phyloP scores from a whole-genome alignment of 2,888 invertebrate genomes.

The Chrysodeixis includens region DNA sequence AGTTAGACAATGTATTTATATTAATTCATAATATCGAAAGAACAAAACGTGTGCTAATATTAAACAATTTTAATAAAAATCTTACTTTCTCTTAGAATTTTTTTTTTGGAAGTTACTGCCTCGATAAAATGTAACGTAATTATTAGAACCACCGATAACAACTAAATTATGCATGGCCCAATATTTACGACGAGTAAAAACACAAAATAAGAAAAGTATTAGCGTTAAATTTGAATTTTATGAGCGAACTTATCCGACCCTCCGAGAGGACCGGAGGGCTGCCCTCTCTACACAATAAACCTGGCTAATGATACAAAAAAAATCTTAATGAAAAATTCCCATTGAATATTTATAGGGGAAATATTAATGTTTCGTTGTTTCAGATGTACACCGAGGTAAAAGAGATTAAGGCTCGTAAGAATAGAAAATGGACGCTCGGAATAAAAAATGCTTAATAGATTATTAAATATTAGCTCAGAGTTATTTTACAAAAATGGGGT shows the following conservation, averaged over 20 bases:
- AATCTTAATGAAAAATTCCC: conserved; percentile 61
- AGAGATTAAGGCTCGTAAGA: conserved; percentile 48
- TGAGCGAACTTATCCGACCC: conserved; percentile 67
- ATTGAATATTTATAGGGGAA: conserved; percentile 64
- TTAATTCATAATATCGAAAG: too few species aligned
- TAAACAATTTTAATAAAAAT: background rate
- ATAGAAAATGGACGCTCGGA: conserved; percentile 42
- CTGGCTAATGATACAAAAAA: conserved; percentile 75
- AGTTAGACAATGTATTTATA: too few species aligned
- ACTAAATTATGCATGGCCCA: conserved; percentile 56
- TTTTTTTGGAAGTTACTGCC: background rate
- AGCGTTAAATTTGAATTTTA: conserved; percentile 74
- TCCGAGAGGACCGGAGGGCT: conserved; percentile 45
- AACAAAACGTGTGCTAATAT: too few species aligned
- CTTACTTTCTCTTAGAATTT: background rate
- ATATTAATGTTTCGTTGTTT: conserved; percentile 50
- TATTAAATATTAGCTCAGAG: conserved; percentile 38
- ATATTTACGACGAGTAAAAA: conserved; percentile 55
- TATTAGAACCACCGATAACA: conserved; percentile 27
- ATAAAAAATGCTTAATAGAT: conserved; percentile 38
- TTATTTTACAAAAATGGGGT: conserved; percentile 23
- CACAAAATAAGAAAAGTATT: conserved; percentile 64
- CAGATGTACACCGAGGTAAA: conserved; percentile 54
- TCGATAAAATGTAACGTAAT: conserved; percentile 25
- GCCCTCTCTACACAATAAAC: conserved; percentile 75